These are phyloP conservation scores for Leucophenga varia DNA, from an alignment of 1,140 invertebrate species.

Conservation along the genomic window DNA sequence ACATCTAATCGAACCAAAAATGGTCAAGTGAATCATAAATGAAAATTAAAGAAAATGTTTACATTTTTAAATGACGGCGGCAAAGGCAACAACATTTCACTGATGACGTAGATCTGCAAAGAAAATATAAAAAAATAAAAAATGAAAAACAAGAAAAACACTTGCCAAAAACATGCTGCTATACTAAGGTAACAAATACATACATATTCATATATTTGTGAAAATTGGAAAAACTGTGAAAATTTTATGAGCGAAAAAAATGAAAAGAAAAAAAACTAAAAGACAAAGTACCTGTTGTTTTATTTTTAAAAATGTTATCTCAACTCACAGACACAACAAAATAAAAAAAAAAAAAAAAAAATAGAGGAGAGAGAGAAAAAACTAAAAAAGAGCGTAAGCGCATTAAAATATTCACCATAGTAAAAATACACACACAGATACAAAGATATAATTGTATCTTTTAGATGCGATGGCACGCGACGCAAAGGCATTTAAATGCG, in stretches of 20 bases:
- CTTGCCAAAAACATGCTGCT: not conserved
- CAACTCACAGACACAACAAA: not conserved
- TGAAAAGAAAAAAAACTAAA: no score
- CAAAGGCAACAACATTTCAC: slow-evolving; percentile 24
- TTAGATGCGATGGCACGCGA: not conserved
- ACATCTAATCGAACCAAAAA: slow-evolving; percentile 36
- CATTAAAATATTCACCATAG: slow-evolving; percentile 26
- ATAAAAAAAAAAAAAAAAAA: not conserved
- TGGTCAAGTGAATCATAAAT: slow-evolving; percentile 50
- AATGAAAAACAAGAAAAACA: slow-evolving; percentile 16
- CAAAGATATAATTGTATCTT: no score
- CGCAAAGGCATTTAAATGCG: slow-evolving; percentile 20
- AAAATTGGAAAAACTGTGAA: no score
- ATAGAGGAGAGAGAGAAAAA: slow-evolving; percentile 9
- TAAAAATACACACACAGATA: slow-evolving; percentile 10
- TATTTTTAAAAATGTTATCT: slow-evolving; percentile 33
- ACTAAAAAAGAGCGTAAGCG: slow-evolving; percentile 14
- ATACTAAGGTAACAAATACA: no score
- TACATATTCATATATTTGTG: not conserved
- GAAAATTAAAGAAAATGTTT: no score
- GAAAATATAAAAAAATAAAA: slow-evolving; percentile 37
- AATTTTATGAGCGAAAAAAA: no score
- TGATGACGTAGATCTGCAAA: slow-evolving; percentile 47
- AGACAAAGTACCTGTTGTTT: slow-evolving; percentile 39
- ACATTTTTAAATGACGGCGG: slow-evolving; percentile 16